Conservation (phyloP, 2,797 vertebrate species). For the Schizopygopsis malacanthus region DNA sequence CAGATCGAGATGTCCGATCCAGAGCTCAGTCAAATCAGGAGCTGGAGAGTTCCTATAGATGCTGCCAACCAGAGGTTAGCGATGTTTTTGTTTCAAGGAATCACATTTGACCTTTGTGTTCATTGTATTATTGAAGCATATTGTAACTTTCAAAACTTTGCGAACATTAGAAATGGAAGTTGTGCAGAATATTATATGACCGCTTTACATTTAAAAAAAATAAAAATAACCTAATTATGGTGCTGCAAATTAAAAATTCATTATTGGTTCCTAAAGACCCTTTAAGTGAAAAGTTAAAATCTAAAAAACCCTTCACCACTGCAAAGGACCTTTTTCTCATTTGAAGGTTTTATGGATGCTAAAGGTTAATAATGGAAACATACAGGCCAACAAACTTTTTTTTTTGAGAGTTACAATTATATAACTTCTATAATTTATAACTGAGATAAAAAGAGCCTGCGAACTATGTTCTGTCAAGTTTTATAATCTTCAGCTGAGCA, state of each 20-base stretch:
- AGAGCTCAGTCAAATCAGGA: conserved; percentile 93
- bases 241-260: not conserved
- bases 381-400: not conserved
- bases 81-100: not conserved
- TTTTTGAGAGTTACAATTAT: not conserved
- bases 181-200: not conserved
- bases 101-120: conserved; percentile 1
- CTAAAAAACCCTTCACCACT: not conserved
- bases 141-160: not conserved
- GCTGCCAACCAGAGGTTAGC: conserved; percentile 79
- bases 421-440: not conserved
- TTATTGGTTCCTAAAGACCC: not conserved
- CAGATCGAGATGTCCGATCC: conserved; percentile 90
- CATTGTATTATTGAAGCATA: not conserved
- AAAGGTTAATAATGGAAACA: not conserved
- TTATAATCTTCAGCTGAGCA: conserved; percentile 13
- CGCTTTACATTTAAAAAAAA: not conserved
- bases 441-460: not conserved
- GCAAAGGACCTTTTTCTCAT: not conserved
- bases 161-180: not conserved
- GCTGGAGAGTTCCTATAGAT: conserved; percentile 86
- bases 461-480: not conserved
- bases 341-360: not conserved
- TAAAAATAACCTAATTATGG: not conserved
- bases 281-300: not conserved